phyloP scores from a whole-genome alignment of 2,113 vertebrate genomes.

The Pygoscelis adeliae region DNA sequence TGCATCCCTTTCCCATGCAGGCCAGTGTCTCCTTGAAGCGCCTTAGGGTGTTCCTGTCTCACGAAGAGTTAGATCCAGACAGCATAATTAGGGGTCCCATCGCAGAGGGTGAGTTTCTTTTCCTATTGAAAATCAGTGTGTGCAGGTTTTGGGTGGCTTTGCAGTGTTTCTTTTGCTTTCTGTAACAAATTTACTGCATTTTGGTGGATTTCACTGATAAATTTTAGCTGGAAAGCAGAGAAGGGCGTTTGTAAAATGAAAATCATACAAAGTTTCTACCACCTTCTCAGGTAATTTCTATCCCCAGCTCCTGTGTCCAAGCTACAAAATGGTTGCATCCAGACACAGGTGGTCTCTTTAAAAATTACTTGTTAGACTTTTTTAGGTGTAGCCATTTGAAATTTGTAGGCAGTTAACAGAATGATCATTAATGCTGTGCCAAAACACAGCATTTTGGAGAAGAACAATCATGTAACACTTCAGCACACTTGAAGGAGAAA shows the following conservation, averaged over 20 bases:
- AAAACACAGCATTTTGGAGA: neutral
- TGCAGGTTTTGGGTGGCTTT: neutral
- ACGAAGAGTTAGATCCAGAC: slow-evolving; percentile 90
- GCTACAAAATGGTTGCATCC: neutral
- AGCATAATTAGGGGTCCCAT: slow-evolving; percentile 76
- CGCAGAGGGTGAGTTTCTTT: slow-evolving; percentile 65
- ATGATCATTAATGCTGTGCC: neutral
- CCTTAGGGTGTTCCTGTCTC: slow-evolving; percentile 90
- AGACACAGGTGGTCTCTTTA: neutral
- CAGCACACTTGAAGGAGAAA: neutral
- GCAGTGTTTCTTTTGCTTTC: neutral
- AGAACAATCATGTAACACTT: neutral
- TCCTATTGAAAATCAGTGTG: neutral
- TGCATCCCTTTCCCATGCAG: slow-evolving; percentile 56
- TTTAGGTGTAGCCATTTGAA: neutral
- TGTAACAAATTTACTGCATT: neutral
- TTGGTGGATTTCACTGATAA: neutral
- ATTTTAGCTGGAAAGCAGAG: neutral
- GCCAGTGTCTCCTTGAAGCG: slow-evolving; percentile 94
- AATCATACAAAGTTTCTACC: neutral
- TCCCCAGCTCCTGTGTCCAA: neutral
- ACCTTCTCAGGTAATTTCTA: neutral
- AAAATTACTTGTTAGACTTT: neutral
- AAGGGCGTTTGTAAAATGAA: neutral
- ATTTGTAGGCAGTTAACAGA: neutral